Evolutionary conservation across 2,797 vertebrate genomes (phyloP).

Genomic region (Amphiprion clarkii): DNA sequence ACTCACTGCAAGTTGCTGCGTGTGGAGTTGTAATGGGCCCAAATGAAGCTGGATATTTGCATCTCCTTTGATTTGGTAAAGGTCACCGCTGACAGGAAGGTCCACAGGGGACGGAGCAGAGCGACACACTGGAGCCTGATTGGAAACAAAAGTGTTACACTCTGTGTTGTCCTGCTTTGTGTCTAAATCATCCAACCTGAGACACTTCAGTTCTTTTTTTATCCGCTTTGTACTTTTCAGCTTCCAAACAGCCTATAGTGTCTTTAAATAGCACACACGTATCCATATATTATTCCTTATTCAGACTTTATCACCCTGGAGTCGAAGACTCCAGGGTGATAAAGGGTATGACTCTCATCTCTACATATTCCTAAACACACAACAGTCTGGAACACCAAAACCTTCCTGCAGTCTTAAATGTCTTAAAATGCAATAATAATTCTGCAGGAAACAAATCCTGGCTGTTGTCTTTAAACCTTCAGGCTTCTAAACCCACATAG

Average conservation of each 20-base stretch:
- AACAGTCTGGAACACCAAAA: background rate
- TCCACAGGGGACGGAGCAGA: slow-evolving; percentile 44
- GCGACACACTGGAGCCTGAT: slow-evolving; percentile 21
- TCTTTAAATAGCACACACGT: background rate
- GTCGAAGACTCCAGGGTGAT: too few species aligned
- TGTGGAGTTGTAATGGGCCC: slow-evolving; percentile 60
- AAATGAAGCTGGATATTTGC: slow-evolving; percentile 79
- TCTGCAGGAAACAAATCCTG: background rate
- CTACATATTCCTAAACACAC: background rate
- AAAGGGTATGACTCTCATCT: too few species aligned
- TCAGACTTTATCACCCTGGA: background rate
- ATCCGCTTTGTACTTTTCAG: background rate
- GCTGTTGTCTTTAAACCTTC: background rate
- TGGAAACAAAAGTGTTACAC: slow-evolving; percentile 28
- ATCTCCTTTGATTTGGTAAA: slow-evolving; percentile 79
- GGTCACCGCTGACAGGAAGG: slow-evolving; percentile 75
- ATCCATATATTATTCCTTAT: slow-evolving; percentile 8
- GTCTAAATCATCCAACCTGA: slow-evolving; percentile 40
- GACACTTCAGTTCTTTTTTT: background rate
- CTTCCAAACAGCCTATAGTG: background rate
- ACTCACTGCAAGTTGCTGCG: slow-evolving; percentile 46
- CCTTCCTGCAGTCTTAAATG: background rate
- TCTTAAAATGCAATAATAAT: background rate
- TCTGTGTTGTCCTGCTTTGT: slow-evolving; percentile 16
- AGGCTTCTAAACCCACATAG: background rate